phyloP scores from a whole-genome alignment of 2,113 vertebrate species.

The Acanthisitta chloris region DNA sequence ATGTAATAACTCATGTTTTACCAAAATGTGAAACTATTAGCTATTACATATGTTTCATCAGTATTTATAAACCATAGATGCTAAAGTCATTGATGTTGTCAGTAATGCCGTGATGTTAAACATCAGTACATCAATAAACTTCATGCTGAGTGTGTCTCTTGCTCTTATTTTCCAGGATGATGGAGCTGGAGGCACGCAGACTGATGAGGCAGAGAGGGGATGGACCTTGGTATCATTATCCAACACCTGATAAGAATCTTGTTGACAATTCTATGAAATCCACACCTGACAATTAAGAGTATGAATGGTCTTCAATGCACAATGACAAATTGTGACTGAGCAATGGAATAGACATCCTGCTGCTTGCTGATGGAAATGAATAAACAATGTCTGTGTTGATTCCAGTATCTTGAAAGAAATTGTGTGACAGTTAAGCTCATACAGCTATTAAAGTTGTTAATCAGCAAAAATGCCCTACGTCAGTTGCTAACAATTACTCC shows the following conservation, averaged over 20 bases:
- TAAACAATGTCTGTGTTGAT: not conserved
- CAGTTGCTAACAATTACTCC: not conserved
- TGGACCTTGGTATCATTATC: slow-evolving; percentile 86
- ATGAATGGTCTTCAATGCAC: not conserved
- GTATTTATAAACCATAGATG: not conserved
- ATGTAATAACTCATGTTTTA: not conserved
- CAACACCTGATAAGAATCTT: slow-evolving; percentile 78
- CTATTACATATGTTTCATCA: not conserved
- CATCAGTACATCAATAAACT: not conserved
- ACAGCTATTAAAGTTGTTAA: not conserved
- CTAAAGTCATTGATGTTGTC: not conserved
- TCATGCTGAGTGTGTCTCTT: not conserved
- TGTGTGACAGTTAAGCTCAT: not conserved
- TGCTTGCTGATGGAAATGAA: slow-evolving; percentile 69
- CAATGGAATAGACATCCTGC: slow-evolving; percentile 60
- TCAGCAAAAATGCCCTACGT: not conserved
- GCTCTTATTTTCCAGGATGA: slow-evolving; percentile 65
- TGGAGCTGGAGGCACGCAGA: slow-evolving; percentile 76
- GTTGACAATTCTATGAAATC: slow-evolving; percentile 81
- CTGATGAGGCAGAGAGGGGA: slow-evolving; percentile 88
- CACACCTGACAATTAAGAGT: slow-evolving; percentile 82
- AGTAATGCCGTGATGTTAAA: not conserved
- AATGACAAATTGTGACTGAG: not conserved
- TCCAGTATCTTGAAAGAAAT: not conserved
- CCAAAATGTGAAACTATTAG: too few relatives aligned